These are phyloP conservation scores for Charina bottae DNA, from an alignment of 2,113 vertebrate species.

Conservation along the genomic window DNA sequence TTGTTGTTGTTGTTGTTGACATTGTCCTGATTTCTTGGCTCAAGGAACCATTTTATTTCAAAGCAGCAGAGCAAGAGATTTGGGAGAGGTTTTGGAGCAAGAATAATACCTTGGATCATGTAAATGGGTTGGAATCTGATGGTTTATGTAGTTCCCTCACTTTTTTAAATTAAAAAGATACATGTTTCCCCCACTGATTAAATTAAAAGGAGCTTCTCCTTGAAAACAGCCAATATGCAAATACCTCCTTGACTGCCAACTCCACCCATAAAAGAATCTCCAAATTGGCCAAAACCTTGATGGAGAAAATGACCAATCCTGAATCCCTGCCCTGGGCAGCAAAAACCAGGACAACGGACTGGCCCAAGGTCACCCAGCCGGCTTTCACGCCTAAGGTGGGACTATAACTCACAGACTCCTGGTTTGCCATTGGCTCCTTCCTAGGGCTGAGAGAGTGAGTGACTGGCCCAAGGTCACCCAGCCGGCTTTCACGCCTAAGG, in stretches of 20 bases:
- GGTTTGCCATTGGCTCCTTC: too few relatives aligned
- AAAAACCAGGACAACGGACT: background rate
- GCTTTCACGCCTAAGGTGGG: too few relatives aligned
- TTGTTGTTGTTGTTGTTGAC: background rate
- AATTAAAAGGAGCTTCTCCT: background rate
- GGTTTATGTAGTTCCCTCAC: background rate
- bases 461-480: too few relatives aligned
- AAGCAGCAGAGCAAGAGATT: background rate
- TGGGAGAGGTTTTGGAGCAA: background rate
- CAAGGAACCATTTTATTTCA: background rate
- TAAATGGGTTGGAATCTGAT: background rate
- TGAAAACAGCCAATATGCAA: background rate
- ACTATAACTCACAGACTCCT: too few relatives aligned
- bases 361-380: too few relatives aligned
- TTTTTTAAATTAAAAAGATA: background rate
- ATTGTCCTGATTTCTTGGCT: background rate
- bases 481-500: too few relatives aligned
- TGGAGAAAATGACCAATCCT: background rate
- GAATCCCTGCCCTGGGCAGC: background rate
- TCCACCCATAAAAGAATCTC: background rate
- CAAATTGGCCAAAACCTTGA: background rate
- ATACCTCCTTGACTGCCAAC: background rate
- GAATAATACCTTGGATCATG: background rate
- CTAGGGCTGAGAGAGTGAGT: too few relatives aligned
- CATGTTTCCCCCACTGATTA: background rate